Evolutionary conservation across 2,888 invertebrate genomes (phyloP).

Genomic region (Pseudococcus viburni): DNA sequence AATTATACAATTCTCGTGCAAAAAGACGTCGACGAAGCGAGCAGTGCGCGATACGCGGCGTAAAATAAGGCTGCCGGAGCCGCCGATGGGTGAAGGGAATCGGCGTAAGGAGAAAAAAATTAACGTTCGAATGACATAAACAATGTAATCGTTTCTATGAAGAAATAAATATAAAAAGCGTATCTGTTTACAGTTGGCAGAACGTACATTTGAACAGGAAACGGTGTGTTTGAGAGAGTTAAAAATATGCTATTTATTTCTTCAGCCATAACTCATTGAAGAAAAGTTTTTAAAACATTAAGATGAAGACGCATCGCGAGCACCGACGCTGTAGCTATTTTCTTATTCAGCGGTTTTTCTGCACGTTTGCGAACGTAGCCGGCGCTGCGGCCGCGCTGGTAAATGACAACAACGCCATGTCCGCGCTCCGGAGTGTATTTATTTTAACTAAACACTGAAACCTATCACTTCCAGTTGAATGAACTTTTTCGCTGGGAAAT

Average conservation of each 20-base stretch:
- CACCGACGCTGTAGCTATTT: not conserved
- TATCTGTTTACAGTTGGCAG: constrained; percentile 38
- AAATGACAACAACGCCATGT: constrained; percentile 36
- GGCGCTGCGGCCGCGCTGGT: not conserved
- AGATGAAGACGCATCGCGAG: not conserved
- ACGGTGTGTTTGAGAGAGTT: not conserved
- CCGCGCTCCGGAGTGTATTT: constrained; percentile 6
- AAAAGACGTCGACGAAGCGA: not conserved
- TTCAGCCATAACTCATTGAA: constrained; percentile 34
- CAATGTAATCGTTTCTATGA: constrained; percentile 8
- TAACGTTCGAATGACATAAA: constrained; percentile 24
- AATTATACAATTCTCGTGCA: not conserved
- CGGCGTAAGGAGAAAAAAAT: not conserved
- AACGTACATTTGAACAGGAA: constrained; percentile 47
- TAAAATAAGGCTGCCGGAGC: not conserved
- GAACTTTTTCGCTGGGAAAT: constrained; percentile 51
- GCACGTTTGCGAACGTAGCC: not conserved
- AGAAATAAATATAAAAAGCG: constrained; percentile 47
- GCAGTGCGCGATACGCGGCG: not conserved
- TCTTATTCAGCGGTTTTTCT: constrained; percentile 17
- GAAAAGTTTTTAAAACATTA: constrained; percentile 26
- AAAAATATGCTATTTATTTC: constrained; percentile 40
- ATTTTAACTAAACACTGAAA: constrained; percentile 54
- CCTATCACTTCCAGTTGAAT: constrained; percentile 63
- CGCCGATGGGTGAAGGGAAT: too few relatives aligned